Evolutionary conservation across 2,888 invertebrate genomes (phyloP).

Genomic region (Choristoneura rosaceana): DNA sequence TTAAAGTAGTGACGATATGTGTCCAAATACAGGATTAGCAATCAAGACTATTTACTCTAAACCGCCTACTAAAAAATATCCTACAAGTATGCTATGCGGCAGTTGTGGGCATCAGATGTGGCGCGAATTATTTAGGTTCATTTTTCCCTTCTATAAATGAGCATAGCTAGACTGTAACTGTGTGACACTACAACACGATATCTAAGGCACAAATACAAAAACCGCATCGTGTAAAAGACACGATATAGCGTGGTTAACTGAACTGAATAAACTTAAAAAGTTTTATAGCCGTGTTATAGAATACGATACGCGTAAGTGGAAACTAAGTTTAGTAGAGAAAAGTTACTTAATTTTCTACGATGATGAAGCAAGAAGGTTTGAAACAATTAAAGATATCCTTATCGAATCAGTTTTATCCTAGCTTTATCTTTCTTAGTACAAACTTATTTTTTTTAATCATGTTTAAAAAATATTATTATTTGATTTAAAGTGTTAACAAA

Average conservation of each 20-base stretch:
- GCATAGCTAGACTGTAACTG: too few relatives aligned
- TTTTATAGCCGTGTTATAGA: conserved; percentile 17
- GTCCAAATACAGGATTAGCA: too few relatives aligned
- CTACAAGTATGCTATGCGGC: too few relatives aligned
- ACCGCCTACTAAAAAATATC: too few relatives aligned
- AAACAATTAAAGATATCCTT: neutral
- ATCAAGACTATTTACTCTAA: too few relatives aligned
- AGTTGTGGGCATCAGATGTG: too few relatives aligned
- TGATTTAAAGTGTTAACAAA: neutral
- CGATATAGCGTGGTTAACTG: conserved; percentile 13
- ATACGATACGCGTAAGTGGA: conserved; percentile 15
- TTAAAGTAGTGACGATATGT: too few relatives aligned
- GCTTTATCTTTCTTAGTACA: neutral
- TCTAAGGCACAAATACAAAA: too few relatives aligned
- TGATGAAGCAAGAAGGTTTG: conserved; percentile 3
- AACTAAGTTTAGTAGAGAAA: conserved; percentile 7
- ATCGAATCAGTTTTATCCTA: neutral
- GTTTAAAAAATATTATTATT: neutral
- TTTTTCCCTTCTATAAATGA: too few relatives aligned
- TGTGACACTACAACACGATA: too few relatives aligned
- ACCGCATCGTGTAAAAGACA: neutral
- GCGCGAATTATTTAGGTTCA: too few relatives aligned
- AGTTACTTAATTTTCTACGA: neutral
- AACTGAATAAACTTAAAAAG: conserved; percentile 26
- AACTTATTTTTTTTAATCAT: neutral